These are phyloP conservation scores for Chelmon rostratus DNA, from an alignment of 2,797 vertebrate genomes.

Conservation along the genomic window DNA sequence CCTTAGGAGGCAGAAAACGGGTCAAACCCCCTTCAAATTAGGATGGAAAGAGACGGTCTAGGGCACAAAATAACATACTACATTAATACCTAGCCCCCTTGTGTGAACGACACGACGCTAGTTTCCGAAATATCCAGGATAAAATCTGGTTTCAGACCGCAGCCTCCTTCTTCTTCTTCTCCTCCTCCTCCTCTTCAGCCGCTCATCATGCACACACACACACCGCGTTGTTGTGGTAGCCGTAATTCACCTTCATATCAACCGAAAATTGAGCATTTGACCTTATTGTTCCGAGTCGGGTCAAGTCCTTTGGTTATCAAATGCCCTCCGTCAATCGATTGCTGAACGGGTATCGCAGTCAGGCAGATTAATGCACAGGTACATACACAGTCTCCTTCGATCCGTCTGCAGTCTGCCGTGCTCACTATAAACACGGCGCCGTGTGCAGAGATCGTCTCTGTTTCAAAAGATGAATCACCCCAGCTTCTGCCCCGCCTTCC, in stretches of 20 bases:
- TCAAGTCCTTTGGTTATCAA: background rate
- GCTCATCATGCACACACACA: constrained; percentile 72
- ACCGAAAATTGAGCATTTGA: constrained; percentile 6
- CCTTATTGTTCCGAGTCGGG: background rate
- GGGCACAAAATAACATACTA: constrained; percentile 48
- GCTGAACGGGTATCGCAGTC: constrained; percentile 7
- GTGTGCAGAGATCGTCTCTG: constrained; percentile 76
- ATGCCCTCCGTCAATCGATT: constrained; percentile 36
- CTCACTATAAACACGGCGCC: constrained; percentile 87
- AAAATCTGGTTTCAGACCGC: constrained; percentile 76
- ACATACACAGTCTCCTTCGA: constrained; percentile 53
- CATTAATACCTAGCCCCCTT: constrained; percentile 16
- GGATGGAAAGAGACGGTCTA: constrained; percentile 6
- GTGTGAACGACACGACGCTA: constrained; percentile 61
- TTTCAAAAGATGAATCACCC: constrained; percentile 57
- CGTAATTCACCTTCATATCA: constrained; percentile 56
- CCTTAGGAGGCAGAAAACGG: constrained; percentile 49
- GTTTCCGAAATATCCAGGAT: constrained; percentile 81
- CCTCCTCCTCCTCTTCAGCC: constrained; percentile 71
- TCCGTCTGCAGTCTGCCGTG: constrained; percentile 76
- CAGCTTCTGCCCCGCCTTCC: constrained; percentile 20
- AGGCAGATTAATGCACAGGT: constrained; percentile 70
- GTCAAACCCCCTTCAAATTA: constrained; percentile 4
- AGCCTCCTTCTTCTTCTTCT: constrained; percentile 69
- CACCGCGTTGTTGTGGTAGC: constrained; percentile 75